Conservation (phyloP, 2,113 vertebrate genomes). For the Orcinus orca region DNA sequence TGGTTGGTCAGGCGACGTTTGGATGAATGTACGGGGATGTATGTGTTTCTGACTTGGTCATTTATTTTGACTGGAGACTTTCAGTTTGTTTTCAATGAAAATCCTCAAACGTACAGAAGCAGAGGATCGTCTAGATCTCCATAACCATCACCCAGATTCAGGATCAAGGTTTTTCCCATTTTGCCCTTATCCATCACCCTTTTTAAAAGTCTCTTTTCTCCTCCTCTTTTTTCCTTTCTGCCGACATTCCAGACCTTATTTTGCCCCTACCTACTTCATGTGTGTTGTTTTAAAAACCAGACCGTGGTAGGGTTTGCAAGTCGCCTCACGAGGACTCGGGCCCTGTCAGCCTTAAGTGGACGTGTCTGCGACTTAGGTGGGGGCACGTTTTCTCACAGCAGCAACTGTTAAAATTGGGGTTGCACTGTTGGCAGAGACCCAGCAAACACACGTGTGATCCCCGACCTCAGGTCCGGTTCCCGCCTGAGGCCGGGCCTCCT, state of each 20-base stretch:
- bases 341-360: background rate
- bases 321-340: background rate
- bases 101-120: background rate
- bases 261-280: background rate
- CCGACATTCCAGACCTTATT: background rate
- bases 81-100: background rate
- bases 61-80: background rate
- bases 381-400: background rate
- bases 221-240: background rate
- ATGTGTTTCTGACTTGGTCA: background rate
- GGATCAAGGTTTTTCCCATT: background rate
- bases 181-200: too few species aligned
- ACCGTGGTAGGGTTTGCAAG: background rate
- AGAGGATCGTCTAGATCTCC: background rate
- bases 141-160: background rate
- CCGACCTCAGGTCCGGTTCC: rapidly evolving
- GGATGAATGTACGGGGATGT: background rate
- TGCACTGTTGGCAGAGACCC: background rate
- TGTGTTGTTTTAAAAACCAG: background rate
- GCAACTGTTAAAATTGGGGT: background rate
- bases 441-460: rapidly evolving
- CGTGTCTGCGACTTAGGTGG: background rate
- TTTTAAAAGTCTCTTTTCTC: background rate
- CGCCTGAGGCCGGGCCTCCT: background rate
- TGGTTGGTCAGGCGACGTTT: rapidly evolving